Percentiles rank a stretch among this genome's conserved stretches.
Evolutionary conservation across 2,113 vertebrate genomes (phyloP).

Genomic region (Menidia beryllina): DNA sequence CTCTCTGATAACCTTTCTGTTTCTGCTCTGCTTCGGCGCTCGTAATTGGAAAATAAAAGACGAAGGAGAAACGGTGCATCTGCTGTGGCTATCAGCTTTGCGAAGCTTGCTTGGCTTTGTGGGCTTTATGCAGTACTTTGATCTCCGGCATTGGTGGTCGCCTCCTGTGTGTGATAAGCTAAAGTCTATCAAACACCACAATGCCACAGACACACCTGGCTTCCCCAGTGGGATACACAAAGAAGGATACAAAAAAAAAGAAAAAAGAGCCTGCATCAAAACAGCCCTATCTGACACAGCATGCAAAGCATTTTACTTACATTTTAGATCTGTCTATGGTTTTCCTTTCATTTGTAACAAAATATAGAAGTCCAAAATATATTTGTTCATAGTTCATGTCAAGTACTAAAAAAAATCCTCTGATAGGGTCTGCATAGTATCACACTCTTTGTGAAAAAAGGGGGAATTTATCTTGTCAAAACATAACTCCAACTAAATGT

Average conservation of each 20-base stretch:
- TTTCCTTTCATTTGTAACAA: slow-evolving; percentile 46
- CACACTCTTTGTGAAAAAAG: no score
- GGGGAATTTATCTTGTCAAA: no score
- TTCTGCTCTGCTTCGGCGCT: slow-evolving; percentile 40
- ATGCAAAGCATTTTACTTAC: slow-evolving; percentile 44
- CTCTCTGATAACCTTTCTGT: slow-evolving; percentile 68
- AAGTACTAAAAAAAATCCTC: background rate
- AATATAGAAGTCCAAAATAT: slow-evolving; percentile 12
- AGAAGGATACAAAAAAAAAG: no score
- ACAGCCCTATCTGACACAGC: slow-evolving; percentile 27
- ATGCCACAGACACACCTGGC: slow-evolving; percentile 53
- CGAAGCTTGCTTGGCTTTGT: slow-evolving; percentile 47
- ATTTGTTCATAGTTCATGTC: no score
- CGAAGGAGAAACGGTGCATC: slow-evolving; percentile 51
- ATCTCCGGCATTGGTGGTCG: slow-evolving; percentile 55
- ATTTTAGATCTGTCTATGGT: slow-evolving; percentile 18
- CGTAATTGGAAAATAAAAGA: slow-evolving; percentile 60
- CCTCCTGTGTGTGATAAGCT: slow-evolving; percentile 67
- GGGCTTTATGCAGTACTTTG: slow-evolving; percentile 68
- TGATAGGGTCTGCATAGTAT: background rate
- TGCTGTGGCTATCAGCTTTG: slow-evolving; percentile 59
- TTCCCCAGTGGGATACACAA: slow-evolving; percentile 33
- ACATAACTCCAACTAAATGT: no score
- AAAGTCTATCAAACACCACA: slow-evolving; percentile 70
- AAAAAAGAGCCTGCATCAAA: slow-evolving; percentile 63